These are phyloP conservation scores for Dendrocincla fuliginosa DNA, from an alignment of 2,797 vertebrate species.

Conservation along the genomic window DNA sequence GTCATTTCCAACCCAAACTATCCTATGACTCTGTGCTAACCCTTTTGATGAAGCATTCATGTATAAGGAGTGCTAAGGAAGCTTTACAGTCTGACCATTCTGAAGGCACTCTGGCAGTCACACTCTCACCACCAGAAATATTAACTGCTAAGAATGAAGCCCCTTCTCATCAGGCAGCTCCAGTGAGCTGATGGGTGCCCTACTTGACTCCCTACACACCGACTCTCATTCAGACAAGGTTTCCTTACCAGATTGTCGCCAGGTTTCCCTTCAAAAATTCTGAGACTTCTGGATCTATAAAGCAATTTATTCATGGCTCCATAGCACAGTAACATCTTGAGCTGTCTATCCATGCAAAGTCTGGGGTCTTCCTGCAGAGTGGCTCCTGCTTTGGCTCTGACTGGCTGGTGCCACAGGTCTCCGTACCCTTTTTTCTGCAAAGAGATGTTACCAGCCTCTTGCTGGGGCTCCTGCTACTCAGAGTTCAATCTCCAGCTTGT, in stretches of 20 bases:
- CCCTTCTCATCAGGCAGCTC: not conserved
- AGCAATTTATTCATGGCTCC: rapidly evolving
- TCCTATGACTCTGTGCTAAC: not conserved
- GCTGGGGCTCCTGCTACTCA: not conserved
- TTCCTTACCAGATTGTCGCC: not conserved
- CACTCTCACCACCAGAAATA: not conserved
- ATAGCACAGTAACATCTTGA: not conserved
- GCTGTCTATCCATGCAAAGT: too few relatives aligned
- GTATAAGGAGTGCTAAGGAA: not conserved
- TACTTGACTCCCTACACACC: too few relatives aligned
- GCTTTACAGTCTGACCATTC: not conserved
- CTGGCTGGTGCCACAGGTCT: not conserved
- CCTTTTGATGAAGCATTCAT: not conserved
- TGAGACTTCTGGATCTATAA: not conserved
- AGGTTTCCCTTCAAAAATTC: not conserved
- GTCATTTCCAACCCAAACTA: not conserved
- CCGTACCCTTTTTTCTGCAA: not conserved
- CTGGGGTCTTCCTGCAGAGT: not conserved
- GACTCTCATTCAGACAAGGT: rapidly evolving
- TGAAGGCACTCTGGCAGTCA: not conserved
- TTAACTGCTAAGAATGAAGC: not conserved
- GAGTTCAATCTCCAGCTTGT: not conserved
- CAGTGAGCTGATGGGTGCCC: not conserved
- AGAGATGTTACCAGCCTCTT: not conserved
- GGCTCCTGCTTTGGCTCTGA: not conserved